These are phyloP conservation scores for Caenorhabditis tropicalis DNA, from an alignment of 1,140 invertebrate genomes.

Conservation along the genomic window DNA sequence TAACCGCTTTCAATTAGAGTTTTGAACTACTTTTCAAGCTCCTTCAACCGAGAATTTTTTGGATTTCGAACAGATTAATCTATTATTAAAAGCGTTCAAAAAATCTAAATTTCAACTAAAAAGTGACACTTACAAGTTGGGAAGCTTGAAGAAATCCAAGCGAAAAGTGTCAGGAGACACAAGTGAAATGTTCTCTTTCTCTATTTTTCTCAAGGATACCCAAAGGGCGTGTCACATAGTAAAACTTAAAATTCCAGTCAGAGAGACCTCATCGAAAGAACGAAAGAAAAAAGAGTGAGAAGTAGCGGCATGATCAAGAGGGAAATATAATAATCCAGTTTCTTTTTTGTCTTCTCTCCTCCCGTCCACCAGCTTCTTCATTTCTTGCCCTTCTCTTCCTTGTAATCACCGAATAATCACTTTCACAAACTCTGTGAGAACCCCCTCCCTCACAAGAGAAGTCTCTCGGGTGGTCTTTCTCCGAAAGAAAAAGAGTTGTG, in stretches of 20 bases:
- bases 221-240: not conserved
- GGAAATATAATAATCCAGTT: not conserved
- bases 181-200: too few relatives aligned
- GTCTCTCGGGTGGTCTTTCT: not conserved
- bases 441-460: not conserved
- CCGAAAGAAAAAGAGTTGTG: too few relatives aligned
- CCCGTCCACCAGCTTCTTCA: not conserved
- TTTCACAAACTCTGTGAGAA: constrained; percentile 16
- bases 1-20: too few relatives aligned
- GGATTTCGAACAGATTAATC: too few relatives aligned
- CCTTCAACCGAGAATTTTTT: too few relatives aligned
- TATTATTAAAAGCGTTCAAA: too few relatives aligned
- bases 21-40: too few relatives aligned
- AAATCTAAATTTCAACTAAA: too few relatives aligned
- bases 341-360: not conserved
- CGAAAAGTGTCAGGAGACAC: too few relatives aligned
- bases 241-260: not conserved
- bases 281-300: not conserved
- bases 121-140: too few relatives aligned
- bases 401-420: constrained; percentile 31
- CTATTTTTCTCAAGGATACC: too few relatives aligned
- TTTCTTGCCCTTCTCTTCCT: not conserved
- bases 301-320: not conserved
- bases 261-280: not conserved
- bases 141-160: too few relatives aligned